Base-by-base conservation (phyloP, 2,888 invertebrate genomes). In the Papilio gigon region DNA sequence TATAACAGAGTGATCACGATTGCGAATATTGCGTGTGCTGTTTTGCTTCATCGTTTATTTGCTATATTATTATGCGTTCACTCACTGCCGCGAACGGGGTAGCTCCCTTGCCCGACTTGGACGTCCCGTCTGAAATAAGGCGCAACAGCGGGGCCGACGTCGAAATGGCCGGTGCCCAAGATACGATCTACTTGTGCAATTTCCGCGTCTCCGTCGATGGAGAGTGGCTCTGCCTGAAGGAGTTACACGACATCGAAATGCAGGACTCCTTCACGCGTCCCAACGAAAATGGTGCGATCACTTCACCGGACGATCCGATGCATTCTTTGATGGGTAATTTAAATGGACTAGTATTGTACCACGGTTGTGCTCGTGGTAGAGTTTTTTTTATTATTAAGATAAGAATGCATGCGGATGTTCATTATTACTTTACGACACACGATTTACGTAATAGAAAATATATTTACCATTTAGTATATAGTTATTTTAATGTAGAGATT, bases 191-290 rank as follows among this genome's bases (percentile, higher is more conserved):
- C 90, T 92, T 98, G 86, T 98, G 98, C 93, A 98, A 98, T 88
- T 98, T 98, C 89, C 96, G 98, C 69, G 98, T 98, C 6, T 98
- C 98, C 64, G 98, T 98, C 53, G 98, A 98, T 82, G 98, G 98
- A 71, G 98, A 98, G 86, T 98, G 98, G 98, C 93, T 98, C 70
- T 98, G 98, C 84, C 92, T 98, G 68, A 97, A 98, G 85, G 98
- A 98, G 86, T 92, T 98, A 71, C 97, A 98, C 79, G 98, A 98
- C 87, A 96, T 98, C 83, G 97, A 97, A 81, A 95, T 96, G 93
- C 95, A 95, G 78, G 95, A 96, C 76, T 93, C 96, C 71, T 93
- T 94, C 79, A 94, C 92, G 77, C 94, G 92, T 62, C 93, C 94
- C n/a, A 93, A 94, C 22, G 94, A 94, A 63, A 94, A 93, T 73